These are phyloP conservation scores for Martes flavigula DNA, from an alignment of 2,797 vertebrate species.

Conservation along the genomic window DNA sequence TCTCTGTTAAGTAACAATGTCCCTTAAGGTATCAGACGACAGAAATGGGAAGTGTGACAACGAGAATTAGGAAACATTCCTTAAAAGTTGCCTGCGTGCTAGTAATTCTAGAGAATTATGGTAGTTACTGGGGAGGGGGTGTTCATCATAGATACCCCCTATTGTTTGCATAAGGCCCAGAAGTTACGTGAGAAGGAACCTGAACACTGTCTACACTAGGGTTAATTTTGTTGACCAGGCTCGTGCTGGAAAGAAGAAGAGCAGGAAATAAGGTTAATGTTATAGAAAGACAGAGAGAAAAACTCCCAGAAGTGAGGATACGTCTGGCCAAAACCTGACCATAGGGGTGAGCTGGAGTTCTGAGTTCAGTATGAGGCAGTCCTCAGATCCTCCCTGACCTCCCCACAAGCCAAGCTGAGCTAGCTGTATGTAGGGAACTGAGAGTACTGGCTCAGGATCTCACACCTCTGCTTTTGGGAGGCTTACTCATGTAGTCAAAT, in stretches of 20 bases:
- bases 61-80: background rate
- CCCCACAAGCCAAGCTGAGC: background rate
- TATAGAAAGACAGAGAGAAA: constrained; percentile 1
- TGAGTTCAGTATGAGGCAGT: background rate
- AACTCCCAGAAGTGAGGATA: background rate
- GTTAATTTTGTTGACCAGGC: background rate
- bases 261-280: background rate
- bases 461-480: background rate
- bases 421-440: background rate
- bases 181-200: background rate
- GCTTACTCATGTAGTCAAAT: background rate
- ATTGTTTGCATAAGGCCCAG: background rate
- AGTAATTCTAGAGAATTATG: background rate
- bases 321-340: background rate
- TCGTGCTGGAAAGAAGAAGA: background rate
- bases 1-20: background rate
- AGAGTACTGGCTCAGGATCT: background rate
- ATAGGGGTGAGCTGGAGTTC: background rate
- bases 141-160: background rate
- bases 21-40: background rate
- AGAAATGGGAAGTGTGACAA: background rate
- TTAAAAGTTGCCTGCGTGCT: background rate
- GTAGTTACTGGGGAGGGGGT: background rate
- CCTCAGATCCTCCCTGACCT: background rate
- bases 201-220: background rate